Conservation (phyloP, 1,140 invertebrate species). For the Pristionchus pacificus region DNA sequence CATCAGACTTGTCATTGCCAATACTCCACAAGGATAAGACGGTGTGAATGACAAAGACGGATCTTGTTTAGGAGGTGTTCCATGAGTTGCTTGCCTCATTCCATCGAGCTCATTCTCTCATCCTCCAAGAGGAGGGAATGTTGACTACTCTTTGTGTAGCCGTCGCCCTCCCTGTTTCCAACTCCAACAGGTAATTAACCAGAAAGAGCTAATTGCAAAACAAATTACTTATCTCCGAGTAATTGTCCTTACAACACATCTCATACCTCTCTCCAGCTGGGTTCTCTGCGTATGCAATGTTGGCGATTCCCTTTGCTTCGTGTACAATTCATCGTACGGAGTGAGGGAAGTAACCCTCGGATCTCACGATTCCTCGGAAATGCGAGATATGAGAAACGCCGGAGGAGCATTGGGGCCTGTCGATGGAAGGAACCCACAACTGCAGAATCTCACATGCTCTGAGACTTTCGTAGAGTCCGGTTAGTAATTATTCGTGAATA, state of each 20-base stretch:
- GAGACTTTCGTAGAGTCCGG: slow-evolving; percentile 73
- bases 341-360: slow-evolving; percentile 69
- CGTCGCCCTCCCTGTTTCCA: slow-evolving; percentile 57
- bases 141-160: slow-evolving; percentile 79
- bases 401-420: slow-evolving; percentile 83
- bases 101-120: slow-evolving; percentile 80
- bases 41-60: slow-evolving; percentile 9
- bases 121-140: slow-evolving; percentile 78
- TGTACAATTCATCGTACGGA: slow-evolving; percentile 74
- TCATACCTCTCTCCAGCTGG: slow-evolving; percentile 58
- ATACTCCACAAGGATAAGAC: slow-evolving; percentile 9
- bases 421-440: slow-evolving; percentile 79
- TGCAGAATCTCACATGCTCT: slow-evolving; percentile 82
- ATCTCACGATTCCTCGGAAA: slow-evolving; percentile 81
- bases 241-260: too few species aligned
- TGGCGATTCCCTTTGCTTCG: slow-evolving; percentile 81
- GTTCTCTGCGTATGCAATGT: slow-evolving; percentile 85
- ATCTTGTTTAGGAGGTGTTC: slow-evolving; percentile 70
- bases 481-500: too few species aligned
- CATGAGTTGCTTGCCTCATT: slow-evolving; percentile 75
- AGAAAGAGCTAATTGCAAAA: slow-evolving; percentile 1
- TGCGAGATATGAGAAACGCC: slow-evolving; percentile 85
- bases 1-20: background rate
- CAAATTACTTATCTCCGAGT: background rate
- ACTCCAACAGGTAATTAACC: slow-evolving; percentile 59